phyloP scores from a whole-genome alignment of 2,888 invertebrate genomes.

The Nymphalis polychloros region DNA sequence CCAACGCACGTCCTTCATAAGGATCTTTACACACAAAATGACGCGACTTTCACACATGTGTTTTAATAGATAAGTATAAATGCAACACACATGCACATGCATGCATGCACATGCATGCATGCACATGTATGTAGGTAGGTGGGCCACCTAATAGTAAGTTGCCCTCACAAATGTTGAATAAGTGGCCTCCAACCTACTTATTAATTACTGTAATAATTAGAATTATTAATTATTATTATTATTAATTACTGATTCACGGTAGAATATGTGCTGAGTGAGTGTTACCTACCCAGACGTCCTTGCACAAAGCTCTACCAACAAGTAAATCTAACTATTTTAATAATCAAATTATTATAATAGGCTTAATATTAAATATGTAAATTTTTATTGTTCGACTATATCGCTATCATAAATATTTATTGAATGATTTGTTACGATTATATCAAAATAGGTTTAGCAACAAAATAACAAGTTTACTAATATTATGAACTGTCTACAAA shows the following conservation, averaged over 20 bases:
- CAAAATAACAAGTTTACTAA: constrained; percentile 12
- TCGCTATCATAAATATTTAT: background rate
- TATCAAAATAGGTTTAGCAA: background rate
- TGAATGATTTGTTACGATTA: background rate
- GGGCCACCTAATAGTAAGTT: too few relatives aligned
- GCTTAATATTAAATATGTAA: background rate
- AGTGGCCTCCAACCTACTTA: too few relatives aligned
- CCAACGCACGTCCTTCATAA: constrained; percentile 55
- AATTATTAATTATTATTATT: too few relatives aligned
- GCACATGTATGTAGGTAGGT: too few relatives aligned
- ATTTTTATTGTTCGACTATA: background rate
- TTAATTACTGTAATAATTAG: too few relatives aligned
- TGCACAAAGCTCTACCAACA: background rate
- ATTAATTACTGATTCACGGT: too few relatives aligned
- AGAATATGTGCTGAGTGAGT: too few relatives aligned
- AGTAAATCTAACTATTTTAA: background rate
- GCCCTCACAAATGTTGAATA: too few relatives aligned
- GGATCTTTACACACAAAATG: constrained; percentile 50
- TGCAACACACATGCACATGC: too few relatives aligned
- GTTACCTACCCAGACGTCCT: too few relatives aligned
- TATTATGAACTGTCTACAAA: background rate
- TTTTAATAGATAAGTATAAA: too few relatives aligned
- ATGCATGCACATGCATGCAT: too few relatives aligned
- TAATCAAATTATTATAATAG: background rate
- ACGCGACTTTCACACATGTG: constrained; percentile 2